phyloP scores from a whole-genome alignment of 2,797 vertebrate genomes.

The Melanotaenia nigrans region DNA sequence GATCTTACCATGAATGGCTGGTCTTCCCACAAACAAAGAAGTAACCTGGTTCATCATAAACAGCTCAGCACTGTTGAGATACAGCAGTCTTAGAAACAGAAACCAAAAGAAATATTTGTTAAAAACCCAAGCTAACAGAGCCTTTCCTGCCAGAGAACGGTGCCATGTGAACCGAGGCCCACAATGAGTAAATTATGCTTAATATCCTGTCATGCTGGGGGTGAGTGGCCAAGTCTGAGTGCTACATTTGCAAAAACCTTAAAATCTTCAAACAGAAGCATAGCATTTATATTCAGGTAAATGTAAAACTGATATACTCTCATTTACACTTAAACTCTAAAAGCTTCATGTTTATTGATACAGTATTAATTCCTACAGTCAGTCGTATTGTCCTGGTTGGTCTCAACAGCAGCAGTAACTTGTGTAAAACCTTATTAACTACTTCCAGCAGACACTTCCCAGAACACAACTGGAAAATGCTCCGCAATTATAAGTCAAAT shows the following conservation, averaged over 20 bases:
- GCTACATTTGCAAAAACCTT: too few relatives aligned
- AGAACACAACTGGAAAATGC: constrained; percentile 60
- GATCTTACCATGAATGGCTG: too few relatives aligned
- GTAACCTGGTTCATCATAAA: too few relatives aligned
- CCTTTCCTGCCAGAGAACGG: background rate
- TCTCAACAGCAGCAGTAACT: background rate
- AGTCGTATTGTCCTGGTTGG: constrained; percentile 27
- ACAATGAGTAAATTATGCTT: background rate
- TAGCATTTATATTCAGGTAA: too few relatives aligned
- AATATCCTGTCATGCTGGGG: background rate
- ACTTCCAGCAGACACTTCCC: constrained; percentile 66
- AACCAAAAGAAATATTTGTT: background rate
- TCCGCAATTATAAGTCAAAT: constrained; percentile 66
- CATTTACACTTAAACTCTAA: background rate
- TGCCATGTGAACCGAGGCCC: too few relatives aligned
- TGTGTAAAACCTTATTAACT: constrained; percentile 55
- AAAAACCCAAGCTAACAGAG: background rate
- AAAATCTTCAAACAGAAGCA: too few relatives aligned
- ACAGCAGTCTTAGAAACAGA: too few relatives aligned
- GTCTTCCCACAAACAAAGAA: too few relatives aligned
- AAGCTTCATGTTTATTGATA: constrained; percentile 27
- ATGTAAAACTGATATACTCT: too few relatives aligned
- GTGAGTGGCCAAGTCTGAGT: too few relatives aligned
- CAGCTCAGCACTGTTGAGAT: too few relatives aligned
- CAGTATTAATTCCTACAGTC: constrained; percentile 13